Base-by-base conservation (phyloP, 1,140 invertebrate species). In the Drosophila guanche region DNA sequence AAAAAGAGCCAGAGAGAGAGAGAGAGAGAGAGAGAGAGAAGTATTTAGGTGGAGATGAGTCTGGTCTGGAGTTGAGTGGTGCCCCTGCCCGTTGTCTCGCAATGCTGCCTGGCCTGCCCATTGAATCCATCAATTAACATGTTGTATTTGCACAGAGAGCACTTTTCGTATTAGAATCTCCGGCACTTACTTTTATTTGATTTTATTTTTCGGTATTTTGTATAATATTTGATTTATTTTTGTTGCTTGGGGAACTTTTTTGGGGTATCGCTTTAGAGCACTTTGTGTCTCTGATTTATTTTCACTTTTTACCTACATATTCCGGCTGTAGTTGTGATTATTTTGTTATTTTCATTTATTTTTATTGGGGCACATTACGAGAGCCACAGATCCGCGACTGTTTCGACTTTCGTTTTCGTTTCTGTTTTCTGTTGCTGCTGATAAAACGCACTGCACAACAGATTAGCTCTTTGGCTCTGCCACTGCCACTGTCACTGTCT, bases 381-480 rank as follows among this genome's bases (percentile, higher is more conserved):
- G 45, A 72, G 68, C 61, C 61, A 62, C 45, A 72, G 68, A 72
- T 72, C 69, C 69, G 66, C 66, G 66, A 20, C 16, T 69, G 66
- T 25, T 51, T 69, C 69, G 81, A 86, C 81, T 86, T 86, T 86
- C 81, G 81, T 88, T 86, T 86, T 86, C 83, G 83, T 86, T 86
- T 69, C 62, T 72, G 61, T 65, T 5, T 27, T 5, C 25, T 27
- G 25, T 5, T 27, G 25, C 25, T 5, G 47, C 52, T 80, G 81
- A 85, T 86, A 86, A 85, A 85, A 51, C 81, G 83, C 81, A 81
- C 73, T 80, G 63, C 79, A 80, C 78, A 76, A 67, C 56, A 80
- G 72, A 75, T 75, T 75, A 75, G 61, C 72, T 74, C 52, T 48
- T 40, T 43, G 43, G 6, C 27, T 62, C 29, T 10, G 22, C 40